phyloP scores from a whole-genome alignment of 2,113 vertebrate species.

The Pholis gunnellus region DNA sequence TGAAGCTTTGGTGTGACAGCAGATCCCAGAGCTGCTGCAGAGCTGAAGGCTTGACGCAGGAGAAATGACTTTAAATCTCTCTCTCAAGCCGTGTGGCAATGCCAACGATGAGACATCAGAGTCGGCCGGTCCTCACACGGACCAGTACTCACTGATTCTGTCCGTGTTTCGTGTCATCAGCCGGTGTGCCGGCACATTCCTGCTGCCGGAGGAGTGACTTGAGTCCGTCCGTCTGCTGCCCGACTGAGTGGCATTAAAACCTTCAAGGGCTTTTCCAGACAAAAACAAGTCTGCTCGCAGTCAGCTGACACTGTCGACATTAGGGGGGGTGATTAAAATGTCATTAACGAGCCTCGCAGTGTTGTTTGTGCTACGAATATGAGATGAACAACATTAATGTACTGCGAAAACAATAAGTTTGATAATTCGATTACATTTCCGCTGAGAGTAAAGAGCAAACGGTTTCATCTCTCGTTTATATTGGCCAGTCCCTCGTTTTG shows the following conservation, averaged over 20 bases:
- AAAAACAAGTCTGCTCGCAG: slow-evolving; percentile 51
- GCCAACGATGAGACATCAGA: slow-evolving; percentile 27
- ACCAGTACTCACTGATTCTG: slow-evolving; percentile 16
- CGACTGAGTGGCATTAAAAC: slow-evolving; percentile 40
- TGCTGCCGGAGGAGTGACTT: slow-evolving; percentile 58
- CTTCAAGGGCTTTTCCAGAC: slow-evolving; percentile 61
- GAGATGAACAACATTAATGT: neutral
- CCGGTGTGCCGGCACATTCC: slow-evolving; percentile 59
- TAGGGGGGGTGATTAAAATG: slow-evolving; percentile 2
- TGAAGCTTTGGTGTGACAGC: slow-evolving; percentile 25
- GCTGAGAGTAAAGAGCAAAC: neutral
- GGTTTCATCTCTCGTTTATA: neutral
- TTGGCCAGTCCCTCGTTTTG: neutral
- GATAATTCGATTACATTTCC: neutral
- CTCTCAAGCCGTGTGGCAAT: slow-evolving; percentile 9
- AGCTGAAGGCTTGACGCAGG: neutral
- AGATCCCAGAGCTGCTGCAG: slow-evolving; percentile 9
- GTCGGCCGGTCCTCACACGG: neutral
- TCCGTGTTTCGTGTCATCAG: slow-evolving; percentile 46
- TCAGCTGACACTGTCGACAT: slow-evolving; percentile 53
- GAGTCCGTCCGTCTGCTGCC: slow-evolving; percentile 17
- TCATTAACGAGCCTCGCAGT: neutral
- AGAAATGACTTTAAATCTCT: slow-evolving; percentile 23
- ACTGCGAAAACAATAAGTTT: neutral
- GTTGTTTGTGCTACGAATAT: neutral